These are phyloP conservation scores for Terrapene triunguis DNA, from an alignment of 2,113 vertebrate species.

Conservation along the genomic window DNA sequence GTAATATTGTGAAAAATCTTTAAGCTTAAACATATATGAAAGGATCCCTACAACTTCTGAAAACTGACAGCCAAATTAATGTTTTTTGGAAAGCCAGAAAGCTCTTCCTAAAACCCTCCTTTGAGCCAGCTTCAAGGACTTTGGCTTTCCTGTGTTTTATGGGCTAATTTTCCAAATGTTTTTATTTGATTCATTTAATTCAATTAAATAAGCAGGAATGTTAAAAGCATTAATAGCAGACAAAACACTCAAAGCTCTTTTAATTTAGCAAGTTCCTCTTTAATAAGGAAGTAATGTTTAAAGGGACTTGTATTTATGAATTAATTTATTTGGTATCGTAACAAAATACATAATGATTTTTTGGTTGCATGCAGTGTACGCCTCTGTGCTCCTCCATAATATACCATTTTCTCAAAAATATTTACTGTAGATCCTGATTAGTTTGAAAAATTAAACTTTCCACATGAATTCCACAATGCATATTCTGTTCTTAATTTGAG, in stretches of 20 bases:
- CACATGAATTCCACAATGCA: not conserved
- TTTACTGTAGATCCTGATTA: not conserved
- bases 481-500: not conserved
- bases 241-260: conserved; percentile 15
- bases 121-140: not conserved
- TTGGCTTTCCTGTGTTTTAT: not conserved
- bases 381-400: not conserved
- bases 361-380: not conserved
- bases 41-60: not conserved
- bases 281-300: not conserved
- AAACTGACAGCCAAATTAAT: not conserved
- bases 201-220: not conserved
- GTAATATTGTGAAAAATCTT: not conserved
- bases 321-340: not conserved
- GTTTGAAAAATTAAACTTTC: not conserved
- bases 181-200: not conserved
- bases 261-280: not conserved
- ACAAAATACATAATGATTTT: not conserved
- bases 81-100: not conserved
- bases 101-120: not conserved
- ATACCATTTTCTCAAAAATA: not conserved
- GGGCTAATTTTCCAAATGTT: not conserved
- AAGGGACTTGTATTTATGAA: not conserved
- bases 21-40: not conserved
- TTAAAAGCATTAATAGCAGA: not conserved